A percentile compares a stretch with the other conserved stretches of the same genome.
These are phyloP conservation scores for Amphiprion clarkii DNA, from an alignment of 2,797 vertebrate genomes.

Conservation along the genomic window DNA sequence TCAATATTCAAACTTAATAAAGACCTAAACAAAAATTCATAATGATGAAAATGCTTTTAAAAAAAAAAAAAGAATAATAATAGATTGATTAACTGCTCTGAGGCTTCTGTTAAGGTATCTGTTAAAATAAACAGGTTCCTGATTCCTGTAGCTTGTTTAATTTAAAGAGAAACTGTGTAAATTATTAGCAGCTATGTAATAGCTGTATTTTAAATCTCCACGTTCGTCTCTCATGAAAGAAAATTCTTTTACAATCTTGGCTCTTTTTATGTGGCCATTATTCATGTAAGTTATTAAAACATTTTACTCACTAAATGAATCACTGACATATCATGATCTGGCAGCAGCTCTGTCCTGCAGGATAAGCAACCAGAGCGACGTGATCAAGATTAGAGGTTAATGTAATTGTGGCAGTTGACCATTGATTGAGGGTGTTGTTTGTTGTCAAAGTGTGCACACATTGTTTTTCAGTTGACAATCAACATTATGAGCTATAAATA, in stretches of 20 bases:
- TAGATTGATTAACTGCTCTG: conserved; percentile 8
- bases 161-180: conserved; percentile 17
- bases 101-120: background rate
- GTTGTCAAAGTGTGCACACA: conserved; percentile 41
- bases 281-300: conserved; percentile 41
- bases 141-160: conserved; percentile 17
- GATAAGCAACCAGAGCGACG: conserved; percentile 27
- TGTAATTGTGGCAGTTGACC: conserved; percentile 42
- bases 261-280: conserved; percentile 15
- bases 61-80: background rate
- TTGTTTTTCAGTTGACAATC: conserved; percentile 43
- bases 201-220: conserved; percentile 33
- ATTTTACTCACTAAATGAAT: conserved; percentile 46
- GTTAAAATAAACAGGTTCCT: conserved; percentile 19
- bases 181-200: conserved; percentile 9
- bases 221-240: conserved; percentile 17
- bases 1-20: background rate
- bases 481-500: conserved; percentile 48
- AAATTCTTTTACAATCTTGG: conserved; percentile 1
- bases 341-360: conserved; percentile 28
- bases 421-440: conserved; percentile 42
- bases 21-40: background rate
- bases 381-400: conserved; percentile 49
- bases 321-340: conserved; percentile 27
- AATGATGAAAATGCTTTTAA: background rate